These are phyloP conservation scores for Petrocephalus zakoni DNA, from an alignment of 2,113 vertebrate species.

Conservation along the genomic window DNA sequence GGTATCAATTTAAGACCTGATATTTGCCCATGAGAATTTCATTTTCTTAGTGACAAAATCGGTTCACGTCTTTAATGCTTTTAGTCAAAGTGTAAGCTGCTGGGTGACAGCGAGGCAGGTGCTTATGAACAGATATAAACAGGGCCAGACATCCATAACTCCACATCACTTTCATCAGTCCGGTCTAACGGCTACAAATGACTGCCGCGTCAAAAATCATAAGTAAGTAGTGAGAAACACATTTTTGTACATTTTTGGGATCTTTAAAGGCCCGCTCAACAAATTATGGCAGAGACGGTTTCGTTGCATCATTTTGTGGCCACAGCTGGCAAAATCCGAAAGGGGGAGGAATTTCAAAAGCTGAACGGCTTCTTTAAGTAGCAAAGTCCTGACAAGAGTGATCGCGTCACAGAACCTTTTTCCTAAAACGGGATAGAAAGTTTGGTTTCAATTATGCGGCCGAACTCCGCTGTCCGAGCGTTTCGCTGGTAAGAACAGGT, in stretches of 20 bases:
- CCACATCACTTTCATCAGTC: neutral
- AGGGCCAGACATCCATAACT: neutral
- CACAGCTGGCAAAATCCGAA: neutral
- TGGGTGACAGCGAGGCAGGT: neutral
- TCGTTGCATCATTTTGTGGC: neutral
- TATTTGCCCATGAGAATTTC: neutral
- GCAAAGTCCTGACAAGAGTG: neutral
- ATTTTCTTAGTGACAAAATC: neutral
- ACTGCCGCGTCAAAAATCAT: neutral
- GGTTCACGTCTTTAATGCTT: neutral
- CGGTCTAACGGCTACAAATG: neutral
- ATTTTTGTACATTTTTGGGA: neutral
- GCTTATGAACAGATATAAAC: neutral
- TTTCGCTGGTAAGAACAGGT: neutral
- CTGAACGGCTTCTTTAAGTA: neutral
- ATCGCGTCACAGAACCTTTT: neutral
- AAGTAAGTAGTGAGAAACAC: neutral
- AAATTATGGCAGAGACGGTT: neutral
- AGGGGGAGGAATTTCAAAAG: neutral
- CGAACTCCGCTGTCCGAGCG: neutral
- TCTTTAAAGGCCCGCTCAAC: neutral
- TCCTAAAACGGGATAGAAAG: neutral
- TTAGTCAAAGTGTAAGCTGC: neutral
- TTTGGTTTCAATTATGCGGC: neutral
- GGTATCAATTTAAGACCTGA: neutral